Evolutionary conservation across 1,140 invertebrate species (phyloP), one percentile per base, ranked within the genome.

Genomic region (Acromyrmex heyeri): DNA sequence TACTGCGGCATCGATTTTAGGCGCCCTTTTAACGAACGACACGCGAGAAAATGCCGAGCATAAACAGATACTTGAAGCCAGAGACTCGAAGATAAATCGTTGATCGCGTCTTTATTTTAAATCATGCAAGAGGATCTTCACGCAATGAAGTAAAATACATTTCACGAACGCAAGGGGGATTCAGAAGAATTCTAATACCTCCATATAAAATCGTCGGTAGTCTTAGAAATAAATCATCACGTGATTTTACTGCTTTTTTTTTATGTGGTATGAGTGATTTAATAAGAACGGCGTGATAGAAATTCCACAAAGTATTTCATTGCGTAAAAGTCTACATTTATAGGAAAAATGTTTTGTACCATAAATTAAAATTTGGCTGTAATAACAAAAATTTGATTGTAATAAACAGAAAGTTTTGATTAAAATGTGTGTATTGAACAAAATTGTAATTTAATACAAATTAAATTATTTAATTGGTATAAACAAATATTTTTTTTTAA

Each of bases 221-320:
- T 67, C 27, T 64, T 18, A 14, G 34, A 38, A 61, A 81, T 44
- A 27, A 81, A 57, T 81, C 24, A 21, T 4, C n/a, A 14, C 1
- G n/a, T 34, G 18, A 81, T 70, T 70, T 81, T 81, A 57, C 18
- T 44, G 10, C 38, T 27, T n/a, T n/a, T 21, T 27, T n/a, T n/a
- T 21, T 3, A 10, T 50, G 16, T 53, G 48, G 0, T 27, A 18
- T 5, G 0, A 21, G 59, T 44, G 21, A 44, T 70, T 81, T 81
- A 81, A 57, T 81, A 8, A 69, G 34, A 18, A 64, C 30, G 0
- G 6, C 75, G 75, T 21, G 10, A 81, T 70, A 44, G 21, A n/a
- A 81, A 70, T 38, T 62, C 21, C 44, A 30, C 44, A n/a, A 34
- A 34, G 53, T 16, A 44, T 61, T 75, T 12, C n/a, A 8, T 79